Percentiles rank a stretch among this genome's conserved stretches.
These are phyloP conservation scores for Lepus europaeus DNA, from an alignment of 2,113 vertebrate species.

Conservation along the genomic window DNA sequence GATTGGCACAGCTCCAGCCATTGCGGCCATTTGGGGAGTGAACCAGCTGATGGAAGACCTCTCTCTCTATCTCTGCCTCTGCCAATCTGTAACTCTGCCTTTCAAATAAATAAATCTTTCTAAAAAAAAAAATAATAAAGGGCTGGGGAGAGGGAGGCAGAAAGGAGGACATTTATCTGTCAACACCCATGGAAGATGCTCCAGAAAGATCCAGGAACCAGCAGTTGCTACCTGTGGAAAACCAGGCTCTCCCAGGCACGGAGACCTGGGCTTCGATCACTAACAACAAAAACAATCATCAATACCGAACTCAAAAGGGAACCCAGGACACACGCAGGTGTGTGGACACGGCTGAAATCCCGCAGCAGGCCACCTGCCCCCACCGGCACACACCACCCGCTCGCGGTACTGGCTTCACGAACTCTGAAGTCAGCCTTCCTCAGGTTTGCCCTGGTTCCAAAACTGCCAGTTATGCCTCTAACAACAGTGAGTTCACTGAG, in stretches of 20 bases:
- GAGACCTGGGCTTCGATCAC: neutral
- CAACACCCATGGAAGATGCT: neutral
- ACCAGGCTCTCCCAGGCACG: neutral
- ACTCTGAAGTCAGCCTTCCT: neutral
- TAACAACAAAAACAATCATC: neutral
- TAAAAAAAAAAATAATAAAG: too few species aligned
- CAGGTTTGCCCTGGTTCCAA: neutral
- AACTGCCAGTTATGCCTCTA: neutral
- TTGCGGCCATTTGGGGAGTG: too few species aligned
- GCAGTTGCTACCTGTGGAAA: neutral
- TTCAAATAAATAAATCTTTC: too few species aligned
- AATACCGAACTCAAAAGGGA: neutral
- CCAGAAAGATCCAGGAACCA: neutral
- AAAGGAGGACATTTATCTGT: neutral
- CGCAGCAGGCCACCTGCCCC: neutral
- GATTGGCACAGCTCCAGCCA: too few species aligned
- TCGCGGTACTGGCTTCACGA: neutral
- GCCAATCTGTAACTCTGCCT: too few species aligned
- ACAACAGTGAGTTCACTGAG: neutral
- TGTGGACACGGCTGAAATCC: conserved; percentile 15
- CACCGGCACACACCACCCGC: neutral
- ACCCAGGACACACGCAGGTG: neutral
- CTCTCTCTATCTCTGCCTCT: too few species aligned
- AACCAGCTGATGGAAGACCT: too few species aligned
- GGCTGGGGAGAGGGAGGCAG: too few species aligned